Conservation (phyloP, 2,113 vertebrate species). For the Bufo bufo region DNA sequence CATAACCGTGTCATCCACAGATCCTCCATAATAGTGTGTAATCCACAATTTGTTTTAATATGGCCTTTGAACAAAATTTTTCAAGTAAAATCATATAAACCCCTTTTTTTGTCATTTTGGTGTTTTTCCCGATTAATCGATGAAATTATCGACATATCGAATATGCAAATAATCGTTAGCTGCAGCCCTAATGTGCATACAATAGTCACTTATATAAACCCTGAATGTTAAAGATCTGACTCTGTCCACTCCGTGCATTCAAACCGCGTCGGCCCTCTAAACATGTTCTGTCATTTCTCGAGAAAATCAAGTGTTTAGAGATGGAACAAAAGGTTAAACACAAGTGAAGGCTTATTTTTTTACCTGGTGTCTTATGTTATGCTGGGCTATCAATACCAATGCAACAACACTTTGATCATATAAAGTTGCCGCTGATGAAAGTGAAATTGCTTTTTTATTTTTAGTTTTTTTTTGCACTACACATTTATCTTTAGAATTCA, state of each 20-base stretch:
- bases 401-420: slow-evolving; percentile 51
- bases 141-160: too few species aligned
- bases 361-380: slow-evolving; percentile 43
- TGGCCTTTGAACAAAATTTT: too few species aligned
- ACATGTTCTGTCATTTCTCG: slow-evolving; percentile 22
- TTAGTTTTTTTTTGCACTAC: not conserved
- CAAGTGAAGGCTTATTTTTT: slow-evolving; percentile 48
- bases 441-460: slow-evolving; percentile 55
- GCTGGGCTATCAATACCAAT: slow-evolving; percentile 38
- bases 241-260: not conserved
- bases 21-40: too few species aligned
- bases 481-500: slow-evolving; percentile 43
- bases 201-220: not conserved
- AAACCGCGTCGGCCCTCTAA: not conserved
- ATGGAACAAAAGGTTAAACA: slow-evolving; percentile 55
- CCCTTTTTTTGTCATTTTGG: too few species aligned
- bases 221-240: slow-evolving; percentile 6
- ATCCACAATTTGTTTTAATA: too few species aligned
- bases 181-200: not conserved
- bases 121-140: too few species aligned
- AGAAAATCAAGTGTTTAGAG: slow-evolving; percentile 45
- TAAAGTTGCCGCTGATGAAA: slow-evolving; percentile 52
- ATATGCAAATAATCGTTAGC: too few species aligned
- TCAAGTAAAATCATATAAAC: too few species aligned
- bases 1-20: too few species aligned